Evolutionary conservation across 2,888 invertebrate genomes (phyloP), one percentile per base, ranked within the genome.

Genomic region (Odontocolon sp.): DNA sequence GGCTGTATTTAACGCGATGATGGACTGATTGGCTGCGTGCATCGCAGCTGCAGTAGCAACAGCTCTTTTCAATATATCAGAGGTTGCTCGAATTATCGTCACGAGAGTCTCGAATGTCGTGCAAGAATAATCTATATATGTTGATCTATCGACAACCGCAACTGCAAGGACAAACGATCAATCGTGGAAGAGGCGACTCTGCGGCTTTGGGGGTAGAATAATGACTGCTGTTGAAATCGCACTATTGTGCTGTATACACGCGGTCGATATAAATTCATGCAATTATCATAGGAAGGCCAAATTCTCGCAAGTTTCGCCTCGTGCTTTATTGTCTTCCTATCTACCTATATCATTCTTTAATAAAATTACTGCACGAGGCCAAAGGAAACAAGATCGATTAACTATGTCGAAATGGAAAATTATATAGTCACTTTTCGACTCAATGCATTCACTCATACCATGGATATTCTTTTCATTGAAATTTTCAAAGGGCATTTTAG

Each of bases 71-170:
- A 36, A 40, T 18, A 50, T 23, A 18, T 31, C 54, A 54, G 21
- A 16, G 0, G 16, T 47, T 42, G 57, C 63, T 57, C 56, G 54
- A 73, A 73, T 77, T 73, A 73, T 69, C 72, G 72, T 77, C 77
- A 73, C 77, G 72, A 71, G 50, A 47, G 33, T 50, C 50, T 50
- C 52, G 64, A 77, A 72, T 72, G 72, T 64, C 68, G 69, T 38
- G 36, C n/a, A 47, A 73, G 9, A 59, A 47, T 38, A 57, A 56
- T 33, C 42, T 42, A 57, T 50, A 36, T 38, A 33, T 26, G n/a
- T 38, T 28, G 26, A 67, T 26, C 31, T 21, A 9, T 59, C 63
- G 33, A 23, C 21, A 63, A 18, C 28, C 14, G 33, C 31, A 52
- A 47, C 47, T 52, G 38, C 73, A 73, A 73, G 77, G 73, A 45